Percentiles rank a stretch among this genome's conserved stretches.
Evolutionary conservation across 2,113 vertebrate species (phyloP).

Genomic region (Lampris megalopsis): DNA sequence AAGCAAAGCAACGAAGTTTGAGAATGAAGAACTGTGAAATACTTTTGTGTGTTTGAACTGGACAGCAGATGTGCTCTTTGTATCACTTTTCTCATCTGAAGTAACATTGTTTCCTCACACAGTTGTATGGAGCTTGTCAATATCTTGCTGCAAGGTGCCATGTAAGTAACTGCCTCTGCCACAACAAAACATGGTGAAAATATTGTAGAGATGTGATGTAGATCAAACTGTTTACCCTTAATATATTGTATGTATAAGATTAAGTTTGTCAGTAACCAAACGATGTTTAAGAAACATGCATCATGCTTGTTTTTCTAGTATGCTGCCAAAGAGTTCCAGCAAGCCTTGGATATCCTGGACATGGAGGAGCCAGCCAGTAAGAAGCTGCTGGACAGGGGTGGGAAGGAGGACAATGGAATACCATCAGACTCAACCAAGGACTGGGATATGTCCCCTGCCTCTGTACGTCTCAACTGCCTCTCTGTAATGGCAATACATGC

Average conservation of each 20-base stretch:
- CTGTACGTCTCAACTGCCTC: conserved; percentile 81
- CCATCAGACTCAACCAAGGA: conserved; percentile 87
- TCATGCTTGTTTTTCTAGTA: conserved; percentile 80
- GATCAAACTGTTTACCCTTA: too few species aligned
- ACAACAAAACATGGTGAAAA: too few species aligned
- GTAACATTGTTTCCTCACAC: conserved; percentile 31
- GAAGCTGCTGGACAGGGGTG: conserved; percentile 88
- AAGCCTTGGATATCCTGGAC: conserved; percentile 96
- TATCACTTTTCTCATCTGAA: not conserved
- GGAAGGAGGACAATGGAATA: conserved; percentile 87
- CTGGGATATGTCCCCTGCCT: conserved; percentile 94
- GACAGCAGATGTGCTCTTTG: not conserved
- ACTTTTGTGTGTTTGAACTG: too few species aligned
- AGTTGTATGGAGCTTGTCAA: conserved; percentile 95
- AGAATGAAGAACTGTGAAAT: too few species aligned
- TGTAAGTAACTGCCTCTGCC: conserved; percentile 83
- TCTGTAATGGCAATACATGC: not conserved
- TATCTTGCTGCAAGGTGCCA: conserved; percentile 98
- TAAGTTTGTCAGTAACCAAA: too few species aligned
- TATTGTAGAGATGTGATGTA: too few species aligned
- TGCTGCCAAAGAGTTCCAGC: conserved; percentile 97
- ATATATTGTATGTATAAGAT: too few species aligned
- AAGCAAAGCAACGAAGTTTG: too few species aligned
- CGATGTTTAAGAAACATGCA: not conserved
- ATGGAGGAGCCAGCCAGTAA: conserved; percentile 94